Base-by-base conservation (phyloP, 2,888 invertebrate genomes). In the Eilema griseolum region DNA sequence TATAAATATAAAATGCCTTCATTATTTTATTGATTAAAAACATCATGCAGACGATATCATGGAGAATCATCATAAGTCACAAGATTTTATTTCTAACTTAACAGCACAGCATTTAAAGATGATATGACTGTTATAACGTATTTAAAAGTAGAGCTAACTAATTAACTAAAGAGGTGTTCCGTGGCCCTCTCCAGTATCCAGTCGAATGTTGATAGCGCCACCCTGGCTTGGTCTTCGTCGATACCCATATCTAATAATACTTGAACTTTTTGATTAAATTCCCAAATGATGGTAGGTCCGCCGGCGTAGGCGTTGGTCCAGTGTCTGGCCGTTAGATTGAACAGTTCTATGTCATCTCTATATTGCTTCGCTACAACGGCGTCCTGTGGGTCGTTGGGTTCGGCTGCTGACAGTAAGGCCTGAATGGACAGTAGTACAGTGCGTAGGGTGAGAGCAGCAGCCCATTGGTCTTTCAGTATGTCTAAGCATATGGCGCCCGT, bases 401-500 rank as follows among this genome's bases (percentile, higher is more conserved):
- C 98, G 5, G 98, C 98, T 1, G 98, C 98, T 26, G 98, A 97
- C 77, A 99, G 93, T 75, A 99, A 94, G 0, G 99, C 99, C 96
- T 99, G 99, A 80, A 99, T 96, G 2, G 99, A 99, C 37, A 99
- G 95, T 72, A 99, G 95, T 37, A 99, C 99, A 41, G 99, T 99
- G 76, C 99, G 96, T 75, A 99, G 95, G 0, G 99, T 99, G 97
- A 99, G 98, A 11, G 99, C 99, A 67, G 99, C 99, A 75, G 99
- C 99, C 99, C 99, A 99, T 92, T 99, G 98, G 89, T 99, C 98
- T 96, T 99, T 99, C 71, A 99, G 96, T 87, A 99, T 99, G 93
- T 99, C 99, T 92, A 99, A 96, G 93, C 99, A 99, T 87, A 99
- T 99, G 66, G 99, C 99, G 71, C 98, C 98, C 0, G 99, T 99